Conservation (phyloP, 2,113 vertebrate species). For the Synchiropus splendidus region DNA sequence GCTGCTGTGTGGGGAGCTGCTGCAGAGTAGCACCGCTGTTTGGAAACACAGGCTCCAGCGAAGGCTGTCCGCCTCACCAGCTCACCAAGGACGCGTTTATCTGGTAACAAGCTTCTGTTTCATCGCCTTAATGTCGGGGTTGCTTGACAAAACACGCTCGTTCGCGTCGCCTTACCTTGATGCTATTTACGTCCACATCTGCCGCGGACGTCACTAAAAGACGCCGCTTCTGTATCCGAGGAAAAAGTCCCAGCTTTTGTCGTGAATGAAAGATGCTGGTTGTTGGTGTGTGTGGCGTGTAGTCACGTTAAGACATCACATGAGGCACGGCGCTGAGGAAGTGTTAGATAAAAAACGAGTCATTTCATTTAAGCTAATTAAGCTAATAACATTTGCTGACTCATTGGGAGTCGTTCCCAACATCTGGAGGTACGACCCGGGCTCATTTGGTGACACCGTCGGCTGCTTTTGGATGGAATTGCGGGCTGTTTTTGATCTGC, state of each 20-base stretch:
- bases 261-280: too few species aligned
- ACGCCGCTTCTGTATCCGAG: slow-evolving; percentile 1
- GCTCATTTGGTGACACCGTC: neutral
- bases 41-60: slow-evolving; percentile 48
- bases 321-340: too few species aligned
- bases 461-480: slow-evolving; percentile 3
- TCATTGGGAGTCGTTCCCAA: too few species aligned
- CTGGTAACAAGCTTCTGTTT: slow-evolving; percentile 37
- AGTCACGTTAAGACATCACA: too few species aligned
- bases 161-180: too few species aligned
- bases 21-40: slow-evolving; percentile 45
- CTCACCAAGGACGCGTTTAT: slow-evolving; percentile 33
- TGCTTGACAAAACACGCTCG: too few species aligned
- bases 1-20: slow-evolving; percentile 43
- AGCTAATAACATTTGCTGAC: too few species aligned
- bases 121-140: neutral
- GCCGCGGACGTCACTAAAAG: neutral
- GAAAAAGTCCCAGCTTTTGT: too few species aligned
- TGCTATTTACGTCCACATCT: neutral
- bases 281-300: too few species aligned
- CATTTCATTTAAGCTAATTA: too few species aligned
- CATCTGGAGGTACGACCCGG: too few species aligned
- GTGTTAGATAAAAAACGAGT: too few species aligned
- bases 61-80: slow-evolving; percentile 23
- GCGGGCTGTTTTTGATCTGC: slow-evolving; percentile 56